A percentile compares a stretch with the other conserved stretches of the same genome.
phyloP scores from a whole-genome alignment of 2,113 vertebrate species.

The Calypte anna region DNA sequence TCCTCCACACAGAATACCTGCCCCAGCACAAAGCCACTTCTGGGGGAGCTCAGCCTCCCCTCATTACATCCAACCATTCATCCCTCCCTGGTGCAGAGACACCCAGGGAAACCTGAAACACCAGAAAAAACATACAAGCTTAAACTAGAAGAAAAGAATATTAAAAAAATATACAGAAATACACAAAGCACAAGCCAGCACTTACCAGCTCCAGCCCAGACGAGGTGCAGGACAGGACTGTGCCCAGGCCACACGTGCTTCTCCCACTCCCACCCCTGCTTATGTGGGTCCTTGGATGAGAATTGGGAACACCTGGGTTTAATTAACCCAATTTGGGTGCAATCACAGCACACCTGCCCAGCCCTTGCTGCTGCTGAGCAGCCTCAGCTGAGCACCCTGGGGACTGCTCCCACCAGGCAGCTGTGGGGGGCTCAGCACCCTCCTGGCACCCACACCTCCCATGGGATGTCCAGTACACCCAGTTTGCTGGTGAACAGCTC shows the following conservation, averaged over 20 bases:
- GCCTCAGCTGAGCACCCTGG: not conserved
- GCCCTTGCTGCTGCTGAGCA: not conserved
- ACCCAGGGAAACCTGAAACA: fast-evolving
- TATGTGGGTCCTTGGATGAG: not conserved
- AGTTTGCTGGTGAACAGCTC: not conserved
- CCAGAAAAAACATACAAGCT: not conserved
- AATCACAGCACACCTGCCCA: not conserved
- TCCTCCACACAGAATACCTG: not conserved
- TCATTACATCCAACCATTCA: not conserved
- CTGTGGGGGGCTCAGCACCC: not conserved
- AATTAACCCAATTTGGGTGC: fast-evolving
- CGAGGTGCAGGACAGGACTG: fast-evolving
- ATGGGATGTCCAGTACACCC: fast-evolving
- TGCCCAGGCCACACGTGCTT: fast-evolving
- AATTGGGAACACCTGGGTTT: not conserved
- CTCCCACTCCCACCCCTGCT: fast-evolving
- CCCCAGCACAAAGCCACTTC: not conserved
- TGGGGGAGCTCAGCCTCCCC: not conserved
- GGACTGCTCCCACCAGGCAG: not conserved
- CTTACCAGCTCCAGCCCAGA: not conserved
- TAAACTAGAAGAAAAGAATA: not conserved
- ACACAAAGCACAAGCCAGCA: not conserved
- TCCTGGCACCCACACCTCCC: fast-evolving
- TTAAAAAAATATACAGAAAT: too few species aligned
- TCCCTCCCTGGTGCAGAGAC: not conserved